phyloP scores from a whole-genome alignment of 2,797 vertebrate species.

The Microctenopoma stevenorrisi region DNA sequence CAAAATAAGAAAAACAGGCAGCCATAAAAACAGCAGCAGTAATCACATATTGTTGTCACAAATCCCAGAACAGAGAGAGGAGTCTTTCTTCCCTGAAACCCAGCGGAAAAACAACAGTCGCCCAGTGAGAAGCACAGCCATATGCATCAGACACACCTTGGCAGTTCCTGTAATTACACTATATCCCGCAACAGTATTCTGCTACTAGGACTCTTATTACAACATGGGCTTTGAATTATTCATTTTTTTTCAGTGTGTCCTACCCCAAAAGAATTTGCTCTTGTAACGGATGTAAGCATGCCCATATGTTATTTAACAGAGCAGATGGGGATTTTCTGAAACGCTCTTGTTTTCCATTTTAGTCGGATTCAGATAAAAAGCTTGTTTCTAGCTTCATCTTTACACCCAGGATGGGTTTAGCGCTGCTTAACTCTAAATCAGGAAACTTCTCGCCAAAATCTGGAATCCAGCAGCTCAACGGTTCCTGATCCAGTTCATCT shows the following conservation, averaged over 20 bases:
- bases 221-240: constrained; percentile 40
- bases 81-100: constrained; percentile 56
- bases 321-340: background rate
- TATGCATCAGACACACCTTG: constrained; percentile 63
- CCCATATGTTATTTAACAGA: constrained; percentile 18
- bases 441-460: background rate
- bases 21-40: constrained; percentile 68
- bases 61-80: constrained; percentile 63
- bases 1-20: constrained; percentile 54
- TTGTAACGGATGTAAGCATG: background rate
- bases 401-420: background rate
- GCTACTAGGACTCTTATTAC: constrained; percentile 38
- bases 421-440: background rate
- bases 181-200: constrained; percentile 48
- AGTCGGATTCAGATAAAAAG: background rate
- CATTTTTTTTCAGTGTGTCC: constrained; percentile 25
- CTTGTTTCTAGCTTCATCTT: background rate
- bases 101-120: constrained; percentile 45
- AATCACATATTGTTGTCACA: constrained; percentile 72
- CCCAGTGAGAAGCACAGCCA: constrained; percentile 37
- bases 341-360: background rate
- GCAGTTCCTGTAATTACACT: constrained; percentile 60
- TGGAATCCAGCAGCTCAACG: background rate
- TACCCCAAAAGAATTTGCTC: background rate
- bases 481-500: background rate